These are phyloP conservation scores for Eira barbara DNA, from an alignment of 2,113 vertebrate genomes.

Conservation along the genomic window DNA sequence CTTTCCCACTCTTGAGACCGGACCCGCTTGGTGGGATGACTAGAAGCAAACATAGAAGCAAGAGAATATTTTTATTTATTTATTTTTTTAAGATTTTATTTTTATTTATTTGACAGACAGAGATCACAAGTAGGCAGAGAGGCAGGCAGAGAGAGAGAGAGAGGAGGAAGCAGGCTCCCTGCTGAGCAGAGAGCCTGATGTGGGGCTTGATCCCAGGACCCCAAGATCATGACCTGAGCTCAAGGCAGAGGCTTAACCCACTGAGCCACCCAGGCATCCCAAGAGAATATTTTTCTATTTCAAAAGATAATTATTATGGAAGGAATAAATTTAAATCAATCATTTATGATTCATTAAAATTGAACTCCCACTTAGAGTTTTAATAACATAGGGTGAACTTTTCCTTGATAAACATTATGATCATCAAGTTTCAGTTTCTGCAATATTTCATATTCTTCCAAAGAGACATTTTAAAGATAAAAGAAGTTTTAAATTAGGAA, in stretches of 20 bases:
- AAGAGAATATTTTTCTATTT: constrained; percentile 5
- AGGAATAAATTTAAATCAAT: constrained; percentile 6
- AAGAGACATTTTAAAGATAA: constrained; percentile 21
- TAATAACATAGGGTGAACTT: constrained; percentile 17
- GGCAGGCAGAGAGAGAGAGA: too few relatives aligned
- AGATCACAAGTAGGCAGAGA: too few relatives aligned
- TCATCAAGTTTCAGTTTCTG: constrained; percentile 24
- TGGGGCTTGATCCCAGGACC: too few relatives aligned
- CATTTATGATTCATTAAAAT: constrained; percentile 44
- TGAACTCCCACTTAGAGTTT: neutral
- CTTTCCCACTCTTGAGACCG: neutral
- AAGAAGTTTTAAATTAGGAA: neutral
- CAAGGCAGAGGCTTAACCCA: too few relatives aligned
- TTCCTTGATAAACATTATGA: constrained; percentile 14
- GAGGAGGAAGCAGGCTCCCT: too few relatives aligned
- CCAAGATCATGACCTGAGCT: too few relatives aligned
- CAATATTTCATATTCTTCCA: neutral
- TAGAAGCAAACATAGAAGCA: neutral
- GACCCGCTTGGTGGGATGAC: neutral
- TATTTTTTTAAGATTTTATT: too few relatives aligned
- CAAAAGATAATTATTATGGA: neutral
- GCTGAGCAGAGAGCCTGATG: too few relatives aligned
- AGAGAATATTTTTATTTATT: constrained; percentile 17
- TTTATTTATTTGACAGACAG: too few relatives aligned
- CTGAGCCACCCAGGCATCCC: too few relatives aligned